These are phyloP conservation scores for Donacobius atricapilla DNA, from an alignment of 2,113 vertebrate species.

Conservation along the genomic window DNA sequence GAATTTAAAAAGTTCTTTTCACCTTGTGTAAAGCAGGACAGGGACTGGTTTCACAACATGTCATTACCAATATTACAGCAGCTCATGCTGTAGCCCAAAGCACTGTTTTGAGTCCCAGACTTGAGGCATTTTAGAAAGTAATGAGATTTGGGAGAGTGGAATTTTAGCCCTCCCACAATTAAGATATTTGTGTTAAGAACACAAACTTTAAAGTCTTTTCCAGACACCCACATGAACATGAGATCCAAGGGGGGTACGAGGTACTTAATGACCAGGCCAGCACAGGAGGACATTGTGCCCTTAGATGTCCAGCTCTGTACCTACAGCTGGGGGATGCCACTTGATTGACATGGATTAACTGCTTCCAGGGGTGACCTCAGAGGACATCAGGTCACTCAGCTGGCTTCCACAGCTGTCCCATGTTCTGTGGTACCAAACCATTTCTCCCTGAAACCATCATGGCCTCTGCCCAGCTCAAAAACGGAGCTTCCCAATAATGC, in stretches of 20 bases:
- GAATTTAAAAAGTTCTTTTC: background rate
- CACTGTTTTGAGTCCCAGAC: background rate
- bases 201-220: background rate
- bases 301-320: background rate
- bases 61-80: background rate
- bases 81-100: background rate
- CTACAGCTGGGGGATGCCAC: background rate
- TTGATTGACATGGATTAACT: background rate
- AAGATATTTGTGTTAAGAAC: background rate
- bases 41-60: background rate
- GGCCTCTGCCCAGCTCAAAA: background rate
- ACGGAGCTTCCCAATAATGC: background rate
- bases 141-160: background rate
- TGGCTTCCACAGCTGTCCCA: background rate
- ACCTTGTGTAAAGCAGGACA: background rate
- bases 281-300: background rate
- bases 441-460: background rate
- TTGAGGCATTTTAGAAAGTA: background rate
- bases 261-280: background rate
- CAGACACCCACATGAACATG: background rate
- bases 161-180: background rate
- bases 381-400: fast-evolving
- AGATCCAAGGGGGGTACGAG: background rate
- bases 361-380: background rate
- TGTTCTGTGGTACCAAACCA: background rate